Evolutionary conservation across 2,113 vertebrate species (phyloP), one percentile per base, ranked within the genome.

Genomic region (Actenoides hombroni): DNA sequence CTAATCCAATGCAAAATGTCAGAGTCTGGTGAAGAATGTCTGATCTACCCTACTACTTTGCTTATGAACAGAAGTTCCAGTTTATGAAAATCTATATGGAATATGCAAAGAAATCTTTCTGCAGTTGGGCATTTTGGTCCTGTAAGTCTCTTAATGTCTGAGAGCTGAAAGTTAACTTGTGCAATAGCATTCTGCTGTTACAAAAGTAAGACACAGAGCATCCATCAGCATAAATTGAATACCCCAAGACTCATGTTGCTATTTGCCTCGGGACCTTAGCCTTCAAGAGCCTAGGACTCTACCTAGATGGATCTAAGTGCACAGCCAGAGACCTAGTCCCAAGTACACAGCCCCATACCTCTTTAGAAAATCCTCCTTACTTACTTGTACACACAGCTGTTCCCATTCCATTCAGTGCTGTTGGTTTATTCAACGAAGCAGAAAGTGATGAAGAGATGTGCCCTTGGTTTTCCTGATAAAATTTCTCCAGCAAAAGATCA

Each of bases 401-500:
- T 80, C 96, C 97, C 3, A n/a, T 39, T 63, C 87, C 93, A 20
- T 98, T 97, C 57, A 88, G 59, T 13, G 70, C 29, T 28, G 65
- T 57, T 83, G 94, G 42, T 70, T 97, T 98, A 91, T 92, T 95
- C 53, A 73, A 83, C 33, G 96, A 84, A 69, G 97, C 63, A 84
- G 97, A 74, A 60, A 97, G 88, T 26, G 98, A 98, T 48, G 98
- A 98, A 60, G 98, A 98, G 25, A 96, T 90, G 29, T 97, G 98
- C 13, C 95, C 98, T 97, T 97, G 98, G 71, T 97, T 98, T 95
- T 99, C 99, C 85, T 98, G 97, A 80, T 97, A 98, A 94, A 98
- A 98, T 93, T 98, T 98, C 86, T 99, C 99, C 97, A 99, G 98
- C 92, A 99, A 96, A 94, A 98, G 91, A 90, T 99, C 99, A 90